Evolutionary conservation across 2,888 invertebrate species (phyloP), one percentile per base, ranked within the genome.

Genomic region (Dasysyrphus tricinctus): DNA sequence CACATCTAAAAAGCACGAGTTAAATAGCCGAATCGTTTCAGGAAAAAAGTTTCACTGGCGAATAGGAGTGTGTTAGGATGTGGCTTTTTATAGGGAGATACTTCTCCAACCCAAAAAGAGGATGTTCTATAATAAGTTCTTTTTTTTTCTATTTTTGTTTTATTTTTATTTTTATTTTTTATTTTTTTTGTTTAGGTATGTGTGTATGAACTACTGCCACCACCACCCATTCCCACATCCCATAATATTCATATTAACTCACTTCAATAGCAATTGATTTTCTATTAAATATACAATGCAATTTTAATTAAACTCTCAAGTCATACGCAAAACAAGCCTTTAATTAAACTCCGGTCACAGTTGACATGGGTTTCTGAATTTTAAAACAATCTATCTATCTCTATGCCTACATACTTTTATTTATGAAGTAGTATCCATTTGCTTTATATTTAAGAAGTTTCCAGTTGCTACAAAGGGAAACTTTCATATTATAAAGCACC

Each of bases 31-130:
- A 80, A 81, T 57, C 74, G 77, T 49, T 69, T 77, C 69, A 12
- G 77, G 80, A 54, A 76, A 69, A 80, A 76, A 85, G 47, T 69
- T 44, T 63, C 56, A 75, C 70, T 85, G 85, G 80, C 85, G 85
- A 85, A 85, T 85, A 81, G 80, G 77, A 81, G 85, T 77, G 44
- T 85, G 85, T 85, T 85, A 85, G 85, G 85, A 78, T 77, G 80
- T 85, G 85, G 85, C 80, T 81, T 77, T 75, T 70, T 69, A 77
- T 57, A 24, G 51, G 69, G 56, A 74, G 61, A 77, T 42, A n/a
- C 56, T 11, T 47, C 54, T 74, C 49, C 67, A 49, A 67, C 57
- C 73, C 73, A 78, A 74, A 69, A 77, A 85, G 80, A 81, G 80
- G 81, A 80, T 74, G 77, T 81, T 85, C 73, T 80, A 80, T 80